Percentiles rank a stretch among this genome's conserved stretches.
phyloP scores from a whole-genome alignment of 2,888 invertebrate genomes.

The Acanthosepion pharaonis region DNA sequence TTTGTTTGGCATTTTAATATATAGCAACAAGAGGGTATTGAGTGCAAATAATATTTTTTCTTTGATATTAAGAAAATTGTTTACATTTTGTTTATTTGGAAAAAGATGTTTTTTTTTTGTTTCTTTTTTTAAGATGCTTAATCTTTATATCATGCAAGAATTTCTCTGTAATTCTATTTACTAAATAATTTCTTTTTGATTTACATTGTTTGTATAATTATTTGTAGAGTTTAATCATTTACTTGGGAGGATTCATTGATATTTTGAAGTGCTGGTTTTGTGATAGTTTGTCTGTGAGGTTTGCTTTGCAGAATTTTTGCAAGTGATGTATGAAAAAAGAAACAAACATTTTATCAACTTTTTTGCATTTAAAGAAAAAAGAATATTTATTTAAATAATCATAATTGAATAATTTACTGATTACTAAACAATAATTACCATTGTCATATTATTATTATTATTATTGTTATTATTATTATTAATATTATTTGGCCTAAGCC shows the following conservation, averaged over 20 bases:
- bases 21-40: too few species aligned
- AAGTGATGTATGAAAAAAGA: background rate
- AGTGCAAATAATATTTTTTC: too few species aligned
- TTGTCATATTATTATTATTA: background rate
- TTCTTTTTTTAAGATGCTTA: background rate
- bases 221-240: background rate
- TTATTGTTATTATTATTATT: background rate
- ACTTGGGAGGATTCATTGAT: background rate
- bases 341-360: background rate
- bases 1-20: too few species aligned
- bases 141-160: background rate
- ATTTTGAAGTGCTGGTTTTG: background rate
- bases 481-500: conserved; percentile 6
- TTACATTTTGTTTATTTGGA: too few species aligned
- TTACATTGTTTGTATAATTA: background rate
- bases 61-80: too few species aligned
- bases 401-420: conserved; percentile 8
- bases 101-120: background rate
- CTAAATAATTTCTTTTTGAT: background rate
- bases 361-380: conserved; percentile 20
- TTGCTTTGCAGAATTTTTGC: background rate
- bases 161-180: background rate
- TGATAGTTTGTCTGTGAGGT: background rate
- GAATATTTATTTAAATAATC: conserved; percentile 33
- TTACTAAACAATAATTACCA: conserved; percentile 33